A percentile compares a stretch with the other conserved stretches of the same genome.
phyloP scores from a whole-genome alignment of 2,797 vertebrate genomes.

The Nothura maculosa region DNA sequence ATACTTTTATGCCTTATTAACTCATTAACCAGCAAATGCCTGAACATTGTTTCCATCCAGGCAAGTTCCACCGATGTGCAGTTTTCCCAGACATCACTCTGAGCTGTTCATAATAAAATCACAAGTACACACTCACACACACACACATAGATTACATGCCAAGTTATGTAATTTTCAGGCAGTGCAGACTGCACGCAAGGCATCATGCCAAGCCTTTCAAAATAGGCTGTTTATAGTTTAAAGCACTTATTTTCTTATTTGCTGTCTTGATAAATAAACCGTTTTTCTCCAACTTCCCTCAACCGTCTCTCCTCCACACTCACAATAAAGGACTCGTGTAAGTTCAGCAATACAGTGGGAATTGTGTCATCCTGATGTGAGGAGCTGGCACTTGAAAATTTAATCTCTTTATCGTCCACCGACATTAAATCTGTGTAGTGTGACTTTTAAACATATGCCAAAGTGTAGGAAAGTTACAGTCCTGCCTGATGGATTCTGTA shows the following conservation, averaged over 20 bases:
- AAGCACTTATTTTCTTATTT: slow-evolving; percentile 55
- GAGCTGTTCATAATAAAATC: slow-evolving; percentile 35
- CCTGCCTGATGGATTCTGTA: slow-evolving; percentile 70
- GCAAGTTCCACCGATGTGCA: slow-evolving; percentile 30
- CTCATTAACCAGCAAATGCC: slow-evolving; percentile 40
- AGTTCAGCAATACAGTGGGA: slow-evolving; percentile 56
- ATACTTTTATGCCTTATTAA: slow-evolving; percentile 56
- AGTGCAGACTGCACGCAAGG: slow-evolving; percentile 36
- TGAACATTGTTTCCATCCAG: slow-evolving; percentile 39
- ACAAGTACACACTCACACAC: neutral
- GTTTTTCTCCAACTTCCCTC: slow-evolving; percentile 53
- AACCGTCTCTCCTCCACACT: slow-evolving; percentile 22
- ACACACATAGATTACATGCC: neutral
- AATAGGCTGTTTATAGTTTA: slow-evolving; percentile 60
- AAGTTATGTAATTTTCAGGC: slow-evolving; percentile 52
- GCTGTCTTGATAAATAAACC: slow-evolving; percentile 61
- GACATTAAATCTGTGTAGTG: slow-evolving; percentile 65
- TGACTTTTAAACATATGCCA: slow-evolving; percentile 64
- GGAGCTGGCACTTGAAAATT: slow-evolving; percentile 71
- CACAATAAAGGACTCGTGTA: slow-evolving; percentile 65
- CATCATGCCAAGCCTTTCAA: slow-evolving; percentile 26
- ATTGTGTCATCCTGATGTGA: slow-evolving; percentile 66
- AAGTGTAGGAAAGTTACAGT: slow-evolving; percentile 62
- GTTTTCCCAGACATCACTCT: slow-evolving; percentile 31
- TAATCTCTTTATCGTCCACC: slow-evolving; percentile 74